Evolutionary conservation across 2,888 invertebrate species (phyloP).

Genomic region (Flexamia atlantica): DNA sequence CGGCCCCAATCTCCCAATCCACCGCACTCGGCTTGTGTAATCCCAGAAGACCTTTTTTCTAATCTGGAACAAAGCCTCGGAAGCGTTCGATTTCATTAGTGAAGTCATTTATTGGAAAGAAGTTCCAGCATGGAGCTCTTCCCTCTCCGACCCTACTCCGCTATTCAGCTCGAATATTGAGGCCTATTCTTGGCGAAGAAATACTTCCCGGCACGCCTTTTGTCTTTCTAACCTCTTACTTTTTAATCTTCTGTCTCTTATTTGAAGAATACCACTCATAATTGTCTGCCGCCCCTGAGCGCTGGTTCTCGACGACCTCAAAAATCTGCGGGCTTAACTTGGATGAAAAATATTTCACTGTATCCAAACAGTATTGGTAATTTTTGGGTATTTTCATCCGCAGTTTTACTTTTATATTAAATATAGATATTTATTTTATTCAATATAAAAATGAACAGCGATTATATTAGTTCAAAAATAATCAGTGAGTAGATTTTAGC

Average conservation of each 20-base stretch:
- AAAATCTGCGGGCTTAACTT: too few species aligned
- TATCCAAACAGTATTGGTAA: too few species aligned
- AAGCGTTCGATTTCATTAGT: conserved; percentile 59
- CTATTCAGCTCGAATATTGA: conserved; percentile 49
- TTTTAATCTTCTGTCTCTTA: conserved; percentile 58
- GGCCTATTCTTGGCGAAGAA: conserved; percentile 41
- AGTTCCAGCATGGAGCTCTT: conserved; percentile 32
- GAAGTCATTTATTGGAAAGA: conserved; percentile 58
- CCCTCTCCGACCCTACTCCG: not conserved
- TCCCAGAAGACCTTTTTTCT: conserved; percentile 33
- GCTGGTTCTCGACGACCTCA: too few species aligned
- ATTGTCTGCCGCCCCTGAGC: conserved; percentile 18
- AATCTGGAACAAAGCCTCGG: conserved; percentile 58
- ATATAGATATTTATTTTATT: too few species aligned
- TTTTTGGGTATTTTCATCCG: too few species aligned
- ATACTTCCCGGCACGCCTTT: conserved; percentile 23
- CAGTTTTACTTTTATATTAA: too few species aligned
- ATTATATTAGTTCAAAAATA: too few species aligned
- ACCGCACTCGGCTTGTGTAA: conserved; percentile 11
- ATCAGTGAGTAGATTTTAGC: too few species aligned
- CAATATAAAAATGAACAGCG: too few species aligned
- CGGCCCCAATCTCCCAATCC: not conserved
- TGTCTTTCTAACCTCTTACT: conserved; percentile 58
- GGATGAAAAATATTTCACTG: too few species aligned
- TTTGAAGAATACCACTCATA: conserved; percentile 57